phyloP scores from a whole-genome alignment of 2,113 vertebrate genomes.

The Microcebus griseorufus region DNA sequence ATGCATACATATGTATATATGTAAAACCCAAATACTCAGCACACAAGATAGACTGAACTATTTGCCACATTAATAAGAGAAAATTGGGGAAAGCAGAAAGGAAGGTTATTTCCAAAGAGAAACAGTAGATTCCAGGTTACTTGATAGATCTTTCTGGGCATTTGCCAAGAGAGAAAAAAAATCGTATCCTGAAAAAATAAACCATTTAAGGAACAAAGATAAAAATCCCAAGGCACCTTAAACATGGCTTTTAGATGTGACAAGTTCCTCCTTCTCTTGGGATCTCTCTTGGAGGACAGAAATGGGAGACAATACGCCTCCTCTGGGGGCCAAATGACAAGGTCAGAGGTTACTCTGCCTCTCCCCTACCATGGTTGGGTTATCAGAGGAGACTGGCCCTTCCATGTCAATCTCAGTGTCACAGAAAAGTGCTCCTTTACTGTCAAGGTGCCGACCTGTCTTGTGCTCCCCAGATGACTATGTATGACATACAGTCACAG shows the following conservation, averaged over 20 bases:
- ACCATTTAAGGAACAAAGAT: not conserved
- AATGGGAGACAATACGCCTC: not conserved
- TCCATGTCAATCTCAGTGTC: not conserved
- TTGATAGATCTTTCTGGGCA: not conserved
- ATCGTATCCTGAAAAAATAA: not conserved
- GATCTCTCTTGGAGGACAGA: not conserved
- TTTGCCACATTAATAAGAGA: not conserved
- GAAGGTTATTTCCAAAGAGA: conserved; percentile 1
- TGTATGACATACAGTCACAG: not conserved
- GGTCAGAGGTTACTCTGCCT: not conserved
- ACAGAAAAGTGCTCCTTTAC: not conserved
- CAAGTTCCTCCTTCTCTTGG: not conserved
- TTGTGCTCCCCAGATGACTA: not conserved
- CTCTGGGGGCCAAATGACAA: not conserved
- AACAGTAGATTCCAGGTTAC: not conserved
- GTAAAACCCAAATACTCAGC: not conserved
- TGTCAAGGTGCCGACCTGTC: not conserved
- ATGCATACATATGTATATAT: not conserved
- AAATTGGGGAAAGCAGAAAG: not conserved
- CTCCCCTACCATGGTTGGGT: too few relatives aligned
- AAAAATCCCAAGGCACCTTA: not conserved
- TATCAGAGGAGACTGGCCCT: not conserved
- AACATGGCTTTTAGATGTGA: not conserved
- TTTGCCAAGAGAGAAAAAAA: not conserved
- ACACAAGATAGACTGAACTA: not conserved